Evolutionary conservation across 2,888 invertebrate species (phyloP).

Genomic region (Thysanoteuthis rhombus): DNA sequence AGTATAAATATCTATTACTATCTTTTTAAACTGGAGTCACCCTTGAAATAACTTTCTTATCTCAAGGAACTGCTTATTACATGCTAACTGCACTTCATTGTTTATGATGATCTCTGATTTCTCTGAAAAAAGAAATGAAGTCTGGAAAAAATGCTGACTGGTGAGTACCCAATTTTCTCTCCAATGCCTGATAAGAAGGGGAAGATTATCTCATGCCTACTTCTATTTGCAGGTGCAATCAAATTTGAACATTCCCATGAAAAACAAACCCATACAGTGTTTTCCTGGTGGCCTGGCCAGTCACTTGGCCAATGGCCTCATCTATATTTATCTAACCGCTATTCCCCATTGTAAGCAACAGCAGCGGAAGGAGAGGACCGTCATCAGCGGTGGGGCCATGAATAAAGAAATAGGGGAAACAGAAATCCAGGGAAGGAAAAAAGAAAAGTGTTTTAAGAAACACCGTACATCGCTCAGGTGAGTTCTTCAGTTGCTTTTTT

Average conservation of each 20-base stretch:
- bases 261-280: conserved; percentile 41
- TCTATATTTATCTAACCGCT: conserved; percentile 59
- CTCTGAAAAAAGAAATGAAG: no score
- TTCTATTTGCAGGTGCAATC: conserved; percentile 52
- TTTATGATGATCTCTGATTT: no score
- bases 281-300: conserved; percentile 52
- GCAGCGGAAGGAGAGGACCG: conserved; percentile 37
- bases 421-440: neutral
- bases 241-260: conserved; percentile 53
- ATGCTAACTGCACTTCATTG: no score
- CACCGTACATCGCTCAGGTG: neutral
- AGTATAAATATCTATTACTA: no score
- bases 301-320: conserved; percentile 57
- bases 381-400: neutral
- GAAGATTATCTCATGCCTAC: no score
- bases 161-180: no score
- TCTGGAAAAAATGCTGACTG: no score
- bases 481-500: neutral
- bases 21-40: no score
- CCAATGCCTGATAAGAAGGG: no score
- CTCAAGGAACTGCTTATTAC: no score
- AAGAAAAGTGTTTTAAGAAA: neutral
- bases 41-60: no score
- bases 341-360: conserved; percentile 52
- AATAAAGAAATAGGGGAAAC: neutral